Evolutionary conservation across 2,888 invertebrate species (phyloP), one percentile per base, ranked within the genome.

Genomic region (Cryptus armator): DNA sequence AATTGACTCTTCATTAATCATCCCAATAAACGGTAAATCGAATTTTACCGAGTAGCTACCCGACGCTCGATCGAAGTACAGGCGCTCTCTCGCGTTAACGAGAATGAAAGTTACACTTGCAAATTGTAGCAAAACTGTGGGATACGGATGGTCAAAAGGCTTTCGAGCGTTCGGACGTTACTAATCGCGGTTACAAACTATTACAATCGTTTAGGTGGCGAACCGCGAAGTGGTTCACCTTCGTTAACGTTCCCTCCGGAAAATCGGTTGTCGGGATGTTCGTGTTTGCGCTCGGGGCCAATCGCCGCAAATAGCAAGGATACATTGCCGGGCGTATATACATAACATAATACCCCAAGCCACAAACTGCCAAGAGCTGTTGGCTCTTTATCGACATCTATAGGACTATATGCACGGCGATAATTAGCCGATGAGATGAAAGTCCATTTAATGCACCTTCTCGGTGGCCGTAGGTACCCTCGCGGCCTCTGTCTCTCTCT

Each of bases 391-490:
- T 64, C 64, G 43, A 7, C 24, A 0, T 12, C 2, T 16, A 19
- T 53, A n/a, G 53, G 64, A 19, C 56, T 64, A 2, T n/a, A 12
- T 64, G 10, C 16, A 16, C 16, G 0, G 37, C 37, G 64, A 43
- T 64, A 37, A 56, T 56, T 56, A 56, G 56, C 56, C 56, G 56
- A 56, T 56, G 56, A 56, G 56, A 56, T 19, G 56, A 24, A 56
- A 56, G 24, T 56, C 56, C 56, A 56, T 56, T 56, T 56, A 56
- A 56, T 56, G 56, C 56, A 37, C 12, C 56, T 12, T 56, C 56
- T 56, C 56, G 37, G 37, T 37, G 5, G 7, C 37, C 37, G 5
- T 37, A 5, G 37, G 9, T 37, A 37, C 4, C 37, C 37, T 37
- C 4, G 0, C 2, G 37, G 37, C 4, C 4, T 24, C 24, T 24